phyloP scores from a whole-genome alignment of 1,140 invertebrate genomes.

The Drosophila suzukii region DNA sequence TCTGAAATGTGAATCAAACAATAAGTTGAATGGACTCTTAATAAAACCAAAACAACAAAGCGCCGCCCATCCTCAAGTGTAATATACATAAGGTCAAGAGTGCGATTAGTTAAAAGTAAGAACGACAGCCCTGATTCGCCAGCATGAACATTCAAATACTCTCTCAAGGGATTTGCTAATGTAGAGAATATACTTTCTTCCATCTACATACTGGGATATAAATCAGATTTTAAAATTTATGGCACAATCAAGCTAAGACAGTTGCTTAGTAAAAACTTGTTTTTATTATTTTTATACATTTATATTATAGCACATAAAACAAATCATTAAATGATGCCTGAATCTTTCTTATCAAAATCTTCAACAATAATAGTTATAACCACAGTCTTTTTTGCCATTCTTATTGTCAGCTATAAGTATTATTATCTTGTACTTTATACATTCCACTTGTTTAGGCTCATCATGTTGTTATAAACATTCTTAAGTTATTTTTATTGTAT shows the following conservation, averaged over 20 bases:
- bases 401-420: constrained; percentile 9
- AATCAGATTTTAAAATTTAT: background rate
- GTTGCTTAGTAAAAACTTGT: background rate
- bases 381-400: constrained; percentile 17
- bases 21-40: constrained; percentile 40
- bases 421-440: constrained; percentile 5
- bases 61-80: constrained; percentile 8
- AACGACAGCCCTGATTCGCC: constrained; percentile 1
- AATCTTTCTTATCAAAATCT: constrained; percentile 3
- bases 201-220: background rate
- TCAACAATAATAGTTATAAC: constrained; percentile 15
- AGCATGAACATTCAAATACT: constrained; percentile 10
- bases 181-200: background rate
- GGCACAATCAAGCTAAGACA: no score
- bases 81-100: constrained; percentile 26
- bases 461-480: background rate
- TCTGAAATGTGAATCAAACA: constrained; percentile 38
- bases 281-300: background rate
- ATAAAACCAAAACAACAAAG: constrained; percentile 23
- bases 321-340: background rate
- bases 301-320: background rate
- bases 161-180: background rate
- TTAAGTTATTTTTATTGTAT: background rate
- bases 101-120: constrained; percentile 10
- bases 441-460: background rate